Conservation (phyloP, 2,797 vertebrate genomes). For the Peromyscus nudipes region DNA sequence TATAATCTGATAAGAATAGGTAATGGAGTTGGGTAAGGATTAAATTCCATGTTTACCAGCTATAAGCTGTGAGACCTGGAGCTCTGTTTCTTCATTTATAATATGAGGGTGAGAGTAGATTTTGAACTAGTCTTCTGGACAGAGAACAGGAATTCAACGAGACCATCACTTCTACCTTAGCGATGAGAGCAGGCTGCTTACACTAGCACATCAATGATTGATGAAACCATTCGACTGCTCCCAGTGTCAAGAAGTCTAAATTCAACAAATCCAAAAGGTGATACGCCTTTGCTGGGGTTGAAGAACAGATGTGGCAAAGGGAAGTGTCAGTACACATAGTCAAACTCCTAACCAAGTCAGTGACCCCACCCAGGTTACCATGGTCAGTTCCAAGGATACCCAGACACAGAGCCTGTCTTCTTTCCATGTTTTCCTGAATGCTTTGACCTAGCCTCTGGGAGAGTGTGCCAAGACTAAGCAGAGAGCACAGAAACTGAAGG, state of each 20-base stretch:
- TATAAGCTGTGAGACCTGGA: background rate
- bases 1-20: background rate
- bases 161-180: background rate
- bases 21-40: background rate
- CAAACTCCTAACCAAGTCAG: no score
- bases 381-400: background rate
- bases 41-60: background rate
- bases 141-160: background rate
- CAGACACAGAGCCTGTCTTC: background rate
- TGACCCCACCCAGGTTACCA: background rate
- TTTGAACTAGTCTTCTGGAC: background rate
- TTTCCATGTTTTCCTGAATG: background rate
- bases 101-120: accelerated
- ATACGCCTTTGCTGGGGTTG: background rate
- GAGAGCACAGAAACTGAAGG: background rate
- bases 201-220: background rate
- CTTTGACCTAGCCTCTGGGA: background rate
- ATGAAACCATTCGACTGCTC: background rate
- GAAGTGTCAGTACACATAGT: background rate
- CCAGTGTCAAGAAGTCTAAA: slow-evolving; percentile 4
- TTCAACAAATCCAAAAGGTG: background rate
- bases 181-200: background rate
- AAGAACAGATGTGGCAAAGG: background rate
- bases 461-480: background rate
- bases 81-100: background rate